Conservation (phyloP, 2,113 vertebrate species). For the Pelvicachromis taeniatus region DNA sequence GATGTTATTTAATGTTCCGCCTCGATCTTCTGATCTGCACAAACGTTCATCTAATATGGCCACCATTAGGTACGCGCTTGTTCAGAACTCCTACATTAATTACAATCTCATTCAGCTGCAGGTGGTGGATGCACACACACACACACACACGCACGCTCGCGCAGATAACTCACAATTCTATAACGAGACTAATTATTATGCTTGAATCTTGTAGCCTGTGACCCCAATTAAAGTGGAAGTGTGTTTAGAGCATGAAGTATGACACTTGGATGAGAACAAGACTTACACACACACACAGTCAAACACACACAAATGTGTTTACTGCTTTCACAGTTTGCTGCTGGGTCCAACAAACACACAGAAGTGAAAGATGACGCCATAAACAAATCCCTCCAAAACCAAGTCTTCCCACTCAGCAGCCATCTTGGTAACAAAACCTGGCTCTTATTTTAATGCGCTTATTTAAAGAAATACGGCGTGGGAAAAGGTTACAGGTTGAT, state of each 20-base stretch:
- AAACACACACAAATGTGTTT: neutral
- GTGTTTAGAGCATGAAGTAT: neutral
- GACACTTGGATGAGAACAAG: neutral
- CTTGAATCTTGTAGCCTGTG: neutral
- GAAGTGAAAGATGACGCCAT: rapidly evolving
- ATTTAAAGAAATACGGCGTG: neutral
- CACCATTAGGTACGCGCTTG: neutral
- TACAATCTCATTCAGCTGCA: neutral
- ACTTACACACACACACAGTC: neutral
- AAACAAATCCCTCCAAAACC: rapidly evolving
- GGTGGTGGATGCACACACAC: neutral
- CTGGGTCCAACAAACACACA: neutral
- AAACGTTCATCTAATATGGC: neutral
- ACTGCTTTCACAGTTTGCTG: neutral
- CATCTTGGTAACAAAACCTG: neutral
- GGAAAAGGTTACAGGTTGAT: neutral
- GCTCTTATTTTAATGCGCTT: neutral
- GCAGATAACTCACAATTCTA: neutral
- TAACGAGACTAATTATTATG: constrained; percentile 23
- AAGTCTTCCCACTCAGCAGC: neutral
- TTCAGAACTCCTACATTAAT: neutral
- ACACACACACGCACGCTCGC: neutral
- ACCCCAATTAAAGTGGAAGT: constrained; percentile 27
- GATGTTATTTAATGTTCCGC: neutral
- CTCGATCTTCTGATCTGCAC: neutral